Conservation (phyloP, 2,797 vertebrate genomes). For the Melanotaenia trifasciata region DNA sequence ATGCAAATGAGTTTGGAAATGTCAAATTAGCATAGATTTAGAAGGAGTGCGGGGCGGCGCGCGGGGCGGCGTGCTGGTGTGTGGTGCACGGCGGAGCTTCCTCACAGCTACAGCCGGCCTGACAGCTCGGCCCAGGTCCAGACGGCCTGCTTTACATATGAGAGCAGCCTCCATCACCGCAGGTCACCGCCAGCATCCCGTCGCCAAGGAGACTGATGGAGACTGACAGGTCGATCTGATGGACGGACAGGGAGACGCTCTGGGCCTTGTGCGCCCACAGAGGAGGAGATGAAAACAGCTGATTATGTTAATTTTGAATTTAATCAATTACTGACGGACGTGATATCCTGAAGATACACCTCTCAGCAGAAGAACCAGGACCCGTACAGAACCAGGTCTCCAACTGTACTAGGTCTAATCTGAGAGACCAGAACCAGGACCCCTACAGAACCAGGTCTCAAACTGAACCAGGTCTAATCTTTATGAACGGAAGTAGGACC, state of each 20-base stretch:
- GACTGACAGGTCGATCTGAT: constrained; percentile 89
- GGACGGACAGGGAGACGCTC: constrained; percentile 52
- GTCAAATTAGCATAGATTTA: constrained; percentile 98
- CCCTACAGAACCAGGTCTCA: too few relatives aligned
- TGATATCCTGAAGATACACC: too few relatives aligned
- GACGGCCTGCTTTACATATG: constrained; percentile 90
- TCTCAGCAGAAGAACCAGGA: too few relatives aligned
- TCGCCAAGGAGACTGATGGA: constrained; percentile 87
- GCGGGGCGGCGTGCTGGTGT: constrained; percentile 58
- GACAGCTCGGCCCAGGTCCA: constrained; percentile 90
- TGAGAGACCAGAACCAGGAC: too few relatives aligned
- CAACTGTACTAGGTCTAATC: too few relatives aligned
- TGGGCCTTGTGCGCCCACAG: not conserved
- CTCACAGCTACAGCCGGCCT: constrained; percentile 87
- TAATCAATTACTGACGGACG: constrained; percentile 83
- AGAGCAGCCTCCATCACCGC: constrained; percentile 83
- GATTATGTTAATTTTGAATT: constrained; percentile 68
- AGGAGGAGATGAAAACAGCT: not conserved
- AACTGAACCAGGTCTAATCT: too few relatives aligned
- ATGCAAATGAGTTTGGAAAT: constrained; percentile 95
- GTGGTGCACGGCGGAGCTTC: constrained; percentile 62
- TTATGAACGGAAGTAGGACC: too few relatives aligned
- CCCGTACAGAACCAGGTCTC: too few relatives aligned
- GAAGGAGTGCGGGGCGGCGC: constrained; percentile 81
- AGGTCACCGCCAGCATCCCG: constrained; percentile 77